These are phyloP conservation scores for Podilymbus podiceps DNA, from an alignment of 2,113 vertebrate genomes.

Conservation along the genomic window DNA sequence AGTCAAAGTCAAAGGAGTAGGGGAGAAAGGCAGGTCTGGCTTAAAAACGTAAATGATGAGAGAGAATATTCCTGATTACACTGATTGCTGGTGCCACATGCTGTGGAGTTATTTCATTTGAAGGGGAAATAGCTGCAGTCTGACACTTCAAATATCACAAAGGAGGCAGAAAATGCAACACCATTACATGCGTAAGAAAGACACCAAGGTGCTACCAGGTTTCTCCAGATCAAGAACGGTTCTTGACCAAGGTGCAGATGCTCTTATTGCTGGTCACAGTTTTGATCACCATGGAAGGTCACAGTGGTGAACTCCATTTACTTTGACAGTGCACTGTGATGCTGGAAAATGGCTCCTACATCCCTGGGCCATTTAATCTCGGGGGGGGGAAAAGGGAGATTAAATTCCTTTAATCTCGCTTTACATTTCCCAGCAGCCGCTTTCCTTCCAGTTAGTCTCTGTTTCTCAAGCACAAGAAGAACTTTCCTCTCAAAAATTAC, in stretches of 20 bases:
- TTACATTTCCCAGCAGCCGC: neutral
- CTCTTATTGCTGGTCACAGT: neutral
- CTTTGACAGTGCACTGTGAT: neutral
- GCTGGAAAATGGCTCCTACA: neutral
- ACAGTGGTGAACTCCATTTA: neutral
- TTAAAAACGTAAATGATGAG: neutral
- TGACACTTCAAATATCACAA: neutral
- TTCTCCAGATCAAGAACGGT: neutral
- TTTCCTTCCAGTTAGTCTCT: neutral
- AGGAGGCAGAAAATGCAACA: neutral
- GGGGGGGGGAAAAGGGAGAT: accelerated
- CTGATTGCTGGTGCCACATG: accelerated
- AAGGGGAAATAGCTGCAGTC: neutral
- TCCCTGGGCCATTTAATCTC: neutral
- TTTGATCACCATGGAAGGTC: neutral
- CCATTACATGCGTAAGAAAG: accelerated
- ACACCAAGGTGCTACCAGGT: accelerated
- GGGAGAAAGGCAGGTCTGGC: neutral
- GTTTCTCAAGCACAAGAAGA: neutral
- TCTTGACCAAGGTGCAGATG: neutral
- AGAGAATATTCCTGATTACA: neutral
- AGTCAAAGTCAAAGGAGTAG: neutral
- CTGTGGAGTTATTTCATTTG: neutral
- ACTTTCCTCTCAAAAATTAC: neutral
- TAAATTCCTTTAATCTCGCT: neutral